Evolutionary conservation across 1,140 invertebrate genomes (phyloP).

Genomic region (Rhopalosiphum maidis): DNA sequence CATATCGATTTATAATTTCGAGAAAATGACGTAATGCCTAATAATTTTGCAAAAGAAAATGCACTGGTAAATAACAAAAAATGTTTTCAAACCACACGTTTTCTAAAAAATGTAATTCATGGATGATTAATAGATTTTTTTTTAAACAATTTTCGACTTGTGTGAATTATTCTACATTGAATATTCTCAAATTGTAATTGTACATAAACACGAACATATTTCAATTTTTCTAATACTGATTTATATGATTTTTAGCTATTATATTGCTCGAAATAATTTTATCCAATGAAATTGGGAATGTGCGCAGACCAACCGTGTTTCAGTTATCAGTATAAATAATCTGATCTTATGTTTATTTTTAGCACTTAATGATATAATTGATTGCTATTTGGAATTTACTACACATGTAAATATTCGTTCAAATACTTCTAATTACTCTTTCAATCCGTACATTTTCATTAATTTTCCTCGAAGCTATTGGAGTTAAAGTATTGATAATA

Average conservation of each 20-base stretch:
- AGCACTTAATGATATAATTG: neutral
- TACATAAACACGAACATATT: neutral
- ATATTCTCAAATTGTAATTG: neutral
- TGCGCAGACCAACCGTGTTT: neutral
- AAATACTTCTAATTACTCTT: neutral
- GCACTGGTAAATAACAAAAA: neutral
- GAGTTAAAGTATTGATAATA: neutral
- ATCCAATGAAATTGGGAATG: neutral
- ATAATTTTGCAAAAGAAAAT: neutral
- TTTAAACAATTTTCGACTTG: neutral
- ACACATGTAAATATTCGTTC: neutral
- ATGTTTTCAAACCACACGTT: neutral
- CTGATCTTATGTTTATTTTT: neutral
- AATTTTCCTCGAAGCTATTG: neutral
- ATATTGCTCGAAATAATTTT: neutral
- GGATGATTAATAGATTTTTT: neutral
- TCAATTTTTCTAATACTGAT: neutral
- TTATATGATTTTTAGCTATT: neutral
- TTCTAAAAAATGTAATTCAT: neutral
- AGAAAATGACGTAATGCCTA: neutral
- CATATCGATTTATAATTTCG: neutral
- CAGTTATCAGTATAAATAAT: neutral
- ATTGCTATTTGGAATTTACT: neutral
- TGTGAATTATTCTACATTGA: neutral
- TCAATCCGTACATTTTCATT: neutral